A percentile compares a stretch with the other conserved stretches of the same genome.
phyloP scores from a whole-genome alignment of 2,797 vertebrate genomes.

The Nothura maculosa region DNA sequence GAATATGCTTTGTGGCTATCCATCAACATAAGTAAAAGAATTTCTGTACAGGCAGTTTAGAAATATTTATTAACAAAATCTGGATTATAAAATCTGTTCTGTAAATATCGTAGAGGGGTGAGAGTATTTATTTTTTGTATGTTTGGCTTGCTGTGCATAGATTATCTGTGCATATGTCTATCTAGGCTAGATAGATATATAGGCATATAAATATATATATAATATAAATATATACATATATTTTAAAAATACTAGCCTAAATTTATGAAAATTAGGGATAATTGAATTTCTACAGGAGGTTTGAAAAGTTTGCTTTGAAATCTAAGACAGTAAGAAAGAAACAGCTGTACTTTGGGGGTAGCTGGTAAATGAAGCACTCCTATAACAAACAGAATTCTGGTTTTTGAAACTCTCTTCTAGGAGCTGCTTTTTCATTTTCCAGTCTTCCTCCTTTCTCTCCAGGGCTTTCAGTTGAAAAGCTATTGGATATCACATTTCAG shows the following conservation, averaged over 20 bases:
- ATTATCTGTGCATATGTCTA: conserved; percentile 72
- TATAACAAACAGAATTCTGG: neutral
- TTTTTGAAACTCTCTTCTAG: neutral
- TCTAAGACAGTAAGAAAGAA: conserved; percentile 14
- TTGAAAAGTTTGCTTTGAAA: conserved; percentile 64
- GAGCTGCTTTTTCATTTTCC: neutral
- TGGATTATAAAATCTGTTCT: conserved; percentile 79
- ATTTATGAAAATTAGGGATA: conserved; percentile 55
- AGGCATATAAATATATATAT: conserved; percentile 72
- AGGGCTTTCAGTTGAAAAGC: neutral
- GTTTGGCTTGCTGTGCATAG: conserved; percentile 78
- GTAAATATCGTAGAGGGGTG: conserved; percentile 82
- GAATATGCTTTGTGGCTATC: conserved; percentile 87
- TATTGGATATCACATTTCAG: neutral
- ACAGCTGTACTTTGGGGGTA: neutral
- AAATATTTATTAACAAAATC: conserved; percentile 88
- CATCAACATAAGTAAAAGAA: conserved; percentile 83
- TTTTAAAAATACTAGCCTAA: conserved; percentile 76
- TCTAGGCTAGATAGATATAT: conserved; percentile 66
- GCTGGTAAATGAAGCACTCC: neutral
- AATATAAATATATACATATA: conserved; percentile 67
- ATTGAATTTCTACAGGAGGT: conserved; percentile 68
- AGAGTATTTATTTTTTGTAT: conserved; percentile 89
- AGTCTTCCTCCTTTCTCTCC: neutral
- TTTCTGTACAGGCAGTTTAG: conserved; percentile 78